Conservation (phyloP, 2,797 vertebrate species). For the Pseudochaenichthys georgianus region DNA sequence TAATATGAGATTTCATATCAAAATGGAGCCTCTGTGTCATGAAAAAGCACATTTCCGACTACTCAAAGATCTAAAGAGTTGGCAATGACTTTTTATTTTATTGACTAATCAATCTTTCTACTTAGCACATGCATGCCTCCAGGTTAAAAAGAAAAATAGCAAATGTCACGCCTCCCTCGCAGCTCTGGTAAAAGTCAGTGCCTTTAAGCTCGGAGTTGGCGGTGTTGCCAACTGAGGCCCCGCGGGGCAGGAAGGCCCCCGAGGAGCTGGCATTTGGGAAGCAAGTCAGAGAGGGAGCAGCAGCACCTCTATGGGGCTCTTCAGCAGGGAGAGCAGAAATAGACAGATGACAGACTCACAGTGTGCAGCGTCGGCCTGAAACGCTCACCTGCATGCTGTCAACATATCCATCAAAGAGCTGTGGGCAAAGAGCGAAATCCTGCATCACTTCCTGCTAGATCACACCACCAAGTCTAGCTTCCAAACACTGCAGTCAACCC, state of each 20-base stretch:
- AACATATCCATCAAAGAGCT: slow-evolving; percentile 28
- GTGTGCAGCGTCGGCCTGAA: slow-evolving; percentile 30
- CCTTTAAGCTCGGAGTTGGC: slow-evolving; percentile 75
- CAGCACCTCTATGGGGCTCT: slow-evolving; percentile 53
- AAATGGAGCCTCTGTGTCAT: slow-evolving; percentile 19
- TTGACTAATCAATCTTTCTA: slow-evolving; percentile 1
- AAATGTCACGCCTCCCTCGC: slow-evolving; percentile 77
- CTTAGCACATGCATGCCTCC: slow-evolving; percentile 30
- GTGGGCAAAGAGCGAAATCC: slow-evolving; percentile 1
- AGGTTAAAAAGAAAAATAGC: slow-evolving; percentile 38
- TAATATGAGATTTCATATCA: slow-evolving; percentile 27
- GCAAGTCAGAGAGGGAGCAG: slow-evolving; percentile 61
- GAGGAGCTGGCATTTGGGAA: slow-evolving; percentile 79
- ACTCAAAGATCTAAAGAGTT: too few relatives aligned
- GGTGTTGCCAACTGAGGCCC: slow-evolving; percentile 74
- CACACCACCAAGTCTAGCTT: not conserved
- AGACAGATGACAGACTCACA: slow-evolving; percentile 32
- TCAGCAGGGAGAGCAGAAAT: slow-evolving; percentile 52
- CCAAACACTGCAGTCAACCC: not conserved
- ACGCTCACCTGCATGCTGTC: slow-evolving; percentile 13
- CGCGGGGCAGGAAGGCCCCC: slow-evolving; percentile 75
- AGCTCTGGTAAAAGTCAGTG: slow-evolving; percentile 74
- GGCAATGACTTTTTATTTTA: too few relatives aligned
- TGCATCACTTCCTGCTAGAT: not conserved
- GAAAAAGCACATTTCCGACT: too few relatives aligned